Evolutionary conservation across 1,140 invertebrate species (phyloP), one percentile per base, ranked within the genome.

Genomic region (Hirudo medicinalis): DNA sequence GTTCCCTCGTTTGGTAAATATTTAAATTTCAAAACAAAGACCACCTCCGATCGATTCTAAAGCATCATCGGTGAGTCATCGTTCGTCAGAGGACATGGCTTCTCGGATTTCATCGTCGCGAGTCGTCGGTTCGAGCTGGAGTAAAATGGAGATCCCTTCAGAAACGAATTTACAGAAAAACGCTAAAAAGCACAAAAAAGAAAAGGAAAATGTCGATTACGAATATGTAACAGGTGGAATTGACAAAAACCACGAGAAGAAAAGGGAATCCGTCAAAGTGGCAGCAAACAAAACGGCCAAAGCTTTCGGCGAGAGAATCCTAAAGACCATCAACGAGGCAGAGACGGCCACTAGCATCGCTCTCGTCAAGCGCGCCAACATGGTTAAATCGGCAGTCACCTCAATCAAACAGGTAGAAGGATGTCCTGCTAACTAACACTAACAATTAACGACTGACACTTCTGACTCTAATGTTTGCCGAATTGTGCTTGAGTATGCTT

Each of bases 21-120:
- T 49, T 49, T 49, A 49, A 49, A 49, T 49, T 49, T 49, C 43
- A 49, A 49, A 49, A 49, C 43, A 49, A 49, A 49, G 43, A 49
- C 3, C 43, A 49, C 43, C 43, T 49, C 43, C 11, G 43, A 49
- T 49, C 43, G 43, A 49, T 49, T 49, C 11, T 49, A 49, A 9
- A 17, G 11, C 5, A 17, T 49, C 43, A 9, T 11, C 15, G 32
- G 43, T 49, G 43, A 49, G 5, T 49, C 43, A 49, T 49, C 43
- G 43, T 13, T 49, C 43, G 43, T 49, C 43, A 49, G 43, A 17
- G 13, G 43, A 17, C 15, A 63, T 63, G 57, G 29, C 57, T 22
- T 63, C 57, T 63, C 9, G 57, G 29, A 63, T 63, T 63, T 63
- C 57, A 22, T 25, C 57, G 29, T 63, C 57, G 9, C 9, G 57